phyloP scores from a whole-genome alignment of 2,888 invertebrate genomes.

The Bombyx huttoni region DNA sequence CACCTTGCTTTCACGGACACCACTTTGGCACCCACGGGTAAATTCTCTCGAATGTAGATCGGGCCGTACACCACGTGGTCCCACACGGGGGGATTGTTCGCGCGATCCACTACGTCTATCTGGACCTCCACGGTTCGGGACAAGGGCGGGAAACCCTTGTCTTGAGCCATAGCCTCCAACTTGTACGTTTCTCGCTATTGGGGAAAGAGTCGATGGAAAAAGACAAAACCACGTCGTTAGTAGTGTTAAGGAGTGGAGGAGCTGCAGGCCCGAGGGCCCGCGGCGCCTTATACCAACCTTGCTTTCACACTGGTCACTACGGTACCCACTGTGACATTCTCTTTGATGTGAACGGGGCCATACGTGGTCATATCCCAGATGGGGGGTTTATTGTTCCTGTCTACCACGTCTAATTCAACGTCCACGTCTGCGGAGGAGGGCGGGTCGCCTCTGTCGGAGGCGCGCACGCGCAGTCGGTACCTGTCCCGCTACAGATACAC shows the following conservation, averaged over 20 bases:
- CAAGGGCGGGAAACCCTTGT: constrained; percentile 96
- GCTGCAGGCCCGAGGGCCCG: constrained; percentile 65
- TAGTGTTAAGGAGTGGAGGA: constrained; percentile 72
- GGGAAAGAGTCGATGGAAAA: constrained; percentile 76
- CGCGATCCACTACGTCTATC: constrained; percentile 98
- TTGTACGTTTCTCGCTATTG: constrained; percentile 96
- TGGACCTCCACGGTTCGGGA: constrained; percentile 97
- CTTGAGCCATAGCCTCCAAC: constrained; percentile 98
- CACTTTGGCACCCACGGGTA: constrained; percentile 97
- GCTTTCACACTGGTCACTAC: constrained; percentile 98
- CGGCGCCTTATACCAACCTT: constrained; percentile 88
- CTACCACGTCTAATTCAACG: constrained; percentile 98
- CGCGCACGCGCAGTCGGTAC: constrained; percentile 96
- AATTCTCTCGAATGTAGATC: constrained; percentile 97
- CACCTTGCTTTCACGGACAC: constrained; percentile 99
- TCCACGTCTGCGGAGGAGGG: constrained; percentile 95
- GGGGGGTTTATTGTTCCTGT: constrained; percentile 98
- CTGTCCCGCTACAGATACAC: constrained; percentile 93
- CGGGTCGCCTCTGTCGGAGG: constrained; percentile 94
- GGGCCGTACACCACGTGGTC: constrained; percentile 97
- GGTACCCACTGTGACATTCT: constrained; percentile 99
- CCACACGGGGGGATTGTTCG: constrained; percentile 98
- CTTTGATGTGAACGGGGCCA: constrained; percentile 98
- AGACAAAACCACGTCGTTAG: constrained; percentile 78
- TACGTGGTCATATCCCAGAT: constrained; percentile 96